Conservation (phyloP, 1,140 invertebrate genomes). For the Trypoxylus dichotomus region DNA sequence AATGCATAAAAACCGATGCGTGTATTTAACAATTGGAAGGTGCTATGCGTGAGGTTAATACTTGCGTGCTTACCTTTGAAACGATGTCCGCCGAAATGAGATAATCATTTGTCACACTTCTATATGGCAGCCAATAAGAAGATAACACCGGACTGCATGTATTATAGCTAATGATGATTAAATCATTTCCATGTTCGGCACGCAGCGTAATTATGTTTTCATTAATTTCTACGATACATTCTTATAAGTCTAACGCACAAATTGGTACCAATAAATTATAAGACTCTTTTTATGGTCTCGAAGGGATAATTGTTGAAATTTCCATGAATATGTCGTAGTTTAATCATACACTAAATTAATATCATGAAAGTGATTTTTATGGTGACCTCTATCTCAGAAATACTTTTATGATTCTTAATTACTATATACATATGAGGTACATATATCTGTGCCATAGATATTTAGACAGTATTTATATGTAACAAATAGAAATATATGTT, state of each 20-base stretch:
- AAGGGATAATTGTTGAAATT: too few species aligned
- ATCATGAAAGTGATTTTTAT: too few species aligned
- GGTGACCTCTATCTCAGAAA: too few species aligned
- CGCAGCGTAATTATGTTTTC: conserved; percentile 4
- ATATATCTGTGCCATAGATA: too few species aligned
- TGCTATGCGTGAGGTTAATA: not conserved
- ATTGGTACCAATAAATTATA: too few species aligned
- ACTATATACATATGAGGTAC: too few species aligned
- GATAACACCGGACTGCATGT: not conserved
- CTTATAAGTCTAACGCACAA: not conserved
- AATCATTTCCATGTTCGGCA: conserved; percentile 11
- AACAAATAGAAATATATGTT: too few species aligned
- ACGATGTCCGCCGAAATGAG: conserved; percentile 2
- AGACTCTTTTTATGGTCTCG: too few species aligned
- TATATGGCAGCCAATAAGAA: not conserved
- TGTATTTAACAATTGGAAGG: not conserved
- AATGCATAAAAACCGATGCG: not conserved
- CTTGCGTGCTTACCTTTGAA: conserved; percentile 3
- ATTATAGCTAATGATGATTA: conserved; percentile 6
- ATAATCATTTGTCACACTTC: conserved; percentile 8
- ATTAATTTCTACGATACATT: not conserved
- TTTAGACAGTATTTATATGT: too few species aligned
- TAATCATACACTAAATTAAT: too few species aligned
- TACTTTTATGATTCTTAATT: too few species aligned
- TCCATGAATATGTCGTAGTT: too few species aligned